These are phyloP conservation scores for Chironomus tentans DNA, from an alignment of 2,888 invertebrate species.

Conservation along the genomic window DNA sequence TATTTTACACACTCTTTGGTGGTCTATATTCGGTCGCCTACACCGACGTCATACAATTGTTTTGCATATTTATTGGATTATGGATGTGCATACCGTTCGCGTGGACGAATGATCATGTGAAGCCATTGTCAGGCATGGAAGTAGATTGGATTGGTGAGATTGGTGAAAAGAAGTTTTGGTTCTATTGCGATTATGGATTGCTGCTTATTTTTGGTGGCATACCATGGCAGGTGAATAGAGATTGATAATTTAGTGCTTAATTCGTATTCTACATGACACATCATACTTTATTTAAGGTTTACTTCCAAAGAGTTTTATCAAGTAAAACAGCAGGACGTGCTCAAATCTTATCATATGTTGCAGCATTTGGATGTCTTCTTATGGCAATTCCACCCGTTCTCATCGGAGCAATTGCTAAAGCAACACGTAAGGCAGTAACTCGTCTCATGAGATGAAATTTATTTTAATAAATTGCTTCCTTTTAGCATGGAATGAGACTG, in stretches of 20 bases:
- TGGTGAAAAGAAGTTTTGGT: constrained; percentile 62
- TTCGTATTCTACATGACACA: constrained; percentile 2
- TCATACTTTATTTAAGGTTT: constrained; percentile 53
- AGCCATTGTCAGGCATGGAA: constrained; percentile 69
- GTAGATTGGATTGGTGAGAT: constrained; percentile 85
- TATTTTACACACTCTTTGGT: constrained; percentile 95
- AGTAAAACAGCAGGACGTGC: constrained; percentile 91
- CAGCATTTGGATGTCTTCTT: constrained; percentile 88
- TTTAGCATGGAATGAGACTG: constrained; percentile 93
- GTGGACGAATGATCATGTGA: constrained; percentile 77
- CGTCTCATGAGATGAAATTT: not conserved
- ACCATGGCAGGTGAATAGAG: constrained; percentile 75
- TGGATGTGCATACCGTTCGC: constrained; percentile 99
- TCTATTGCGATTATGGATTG: constrained; percentile 80
- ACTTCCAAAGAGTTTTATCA: constrained; percentile 95
- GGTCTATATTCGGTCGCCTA: constrained; percentile 98
- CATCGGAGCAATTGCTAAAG: constrained; percentile 94
- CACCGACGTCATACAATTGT: constrained; percentile 95
- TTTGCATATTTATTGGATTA: constrained; percentile 95
- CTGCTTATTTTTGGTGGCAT: constrained; percentile 91
- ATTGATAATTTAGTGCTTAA: too few relatives aligned
- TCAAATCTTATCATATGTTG: constrained; percentile 89
- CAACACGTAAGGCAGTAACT: constrained; percentile 57
- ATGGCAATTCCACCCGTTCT: constrained; percentile 97
- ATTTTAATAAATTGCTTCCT: not conserved